A percentile compares a stretch with the other conserved stretches of the same genome.
Conservation (phyloP, 2,888 invertebrate genomes). For the Meandrusa payeni region DNA sequence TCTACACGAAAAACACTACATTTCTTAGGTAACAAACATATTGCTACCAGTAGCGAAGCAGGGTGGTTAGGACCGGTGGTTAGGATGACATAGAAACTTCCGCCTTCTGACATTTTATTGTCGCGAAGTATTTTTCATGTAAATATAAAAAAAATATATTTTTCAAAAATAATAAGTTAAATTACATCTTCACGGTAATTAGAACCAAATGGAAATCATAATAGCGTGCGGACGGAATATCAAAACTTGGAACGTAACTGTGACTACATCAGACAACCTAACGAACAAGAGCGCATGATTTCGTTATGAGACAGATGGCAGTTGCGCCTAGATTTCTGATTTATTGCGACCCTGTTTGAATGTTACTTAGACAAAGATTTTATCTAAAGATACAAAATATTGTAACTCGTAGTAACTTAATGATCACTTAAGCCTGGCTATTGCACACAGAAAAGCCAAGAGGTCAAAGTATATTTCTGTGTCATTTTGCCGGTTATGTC, state of each 20-base stretch:
- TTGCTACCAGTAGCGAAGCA: no score
- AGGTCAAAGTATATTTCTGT: slow-evolving; percentile 16
- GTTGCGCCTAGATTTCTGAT: slow-evolving; percentile 10
- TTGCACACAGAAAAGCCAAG: slow-evolving; percentile 9
- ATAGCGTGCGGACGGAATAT: not conserved
- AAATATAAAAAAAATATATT: no score
- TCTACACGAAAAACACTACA: no score
- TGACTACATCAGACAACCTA: slow-evolving; percentile 7
- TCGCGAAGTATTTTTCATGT: no score
- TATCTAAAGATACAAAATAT: slow-evolving; percentile 14
- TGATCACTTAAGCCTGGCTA: slow-evolving; percentile 9
- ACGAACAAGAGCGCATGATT: slow-evolving; percentile 6
- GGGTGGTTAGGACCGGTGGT: no score
- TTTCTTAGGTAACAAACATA: no score
- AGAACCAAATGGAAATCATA: not conserved
- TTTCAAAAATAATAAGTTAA: not conserved
- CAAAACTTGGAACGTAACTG: not conserved
- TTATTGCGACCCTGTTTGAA: slow-evolving; percentile 9
- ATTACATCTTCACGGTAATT: slow-evolving; percentile 7
- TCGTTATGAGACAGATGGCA: slow-evolving; percentile 14
- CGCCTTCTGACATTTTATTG: no score
- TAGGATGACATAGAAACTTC: no score
- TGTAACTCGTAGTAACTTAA: slow-evolving; percentile 10
- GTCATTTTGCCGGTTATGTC: slow-evolving; percentile 8
- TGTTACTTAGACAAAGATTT: slow-evolving; percentile 14